Evolutionary conservation across 2,113 vertebrate genomes (phyloP), one percentile per base, ranked within the genome.

Genomic region (Laterallus jamaicensis): DNA sequence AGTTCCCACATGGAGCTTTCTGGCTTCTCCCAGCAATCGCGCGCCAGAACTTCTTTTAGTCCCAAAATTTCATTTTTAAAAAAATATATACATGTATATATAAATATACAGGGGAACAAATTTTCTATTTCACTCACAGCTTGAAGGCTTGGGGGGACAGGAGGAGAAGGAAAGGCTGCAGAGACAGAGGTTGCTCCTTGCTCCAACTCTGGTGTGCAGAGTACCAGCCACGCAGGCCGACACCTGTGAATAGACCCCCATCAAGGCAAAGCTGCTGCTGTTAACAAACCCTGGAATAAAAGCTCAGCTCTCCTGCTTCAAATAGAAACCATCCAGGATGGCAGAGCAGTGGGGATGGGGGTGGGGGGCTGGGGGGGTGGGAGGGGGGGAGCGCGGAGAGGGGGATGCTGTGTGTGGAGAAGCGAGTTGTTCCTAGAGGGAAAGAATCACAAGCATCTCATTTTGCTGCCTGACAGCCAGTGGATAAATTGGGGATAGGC

Each of bases 1-100:
- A 8, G 35, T 70, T 88, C 91, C 73, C 88, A 88, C 66, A 69
- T 0, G 1, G 49, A 77, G 91, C 95, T 93, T 85, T 95, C 75
- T 62, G 70, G 58, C 68, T 76, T 58, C 93, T 69, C 2, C 0
- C 78, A 93, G 93, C 82, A 82, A n/a, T 28, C 3, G 17, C 64
- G n/a, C 83, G 52, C 5, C 4, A 59, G 89, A 82, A 67, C 68
- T 88, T 92, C 68, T 88, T 92, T 49, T 25, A 56, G 42, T 55
- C 75, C 85, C 49, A 6, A 25, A 19, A 40, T 49, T 35, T 28
- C 12, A 14, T 73, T 81, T 14, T 28, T 70, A n/a, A n/a, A n/a
- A n/a, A 6, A 31, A 37, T 35, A 19, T 9, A 37, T 15, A 17
- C 21, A 18, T 44, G 22, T 44, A 6, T 50, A 52, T 37, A 4